Conservation (phyloP, 2,797 vertebrate genomes). For the Falco rusticolus region DNA sequence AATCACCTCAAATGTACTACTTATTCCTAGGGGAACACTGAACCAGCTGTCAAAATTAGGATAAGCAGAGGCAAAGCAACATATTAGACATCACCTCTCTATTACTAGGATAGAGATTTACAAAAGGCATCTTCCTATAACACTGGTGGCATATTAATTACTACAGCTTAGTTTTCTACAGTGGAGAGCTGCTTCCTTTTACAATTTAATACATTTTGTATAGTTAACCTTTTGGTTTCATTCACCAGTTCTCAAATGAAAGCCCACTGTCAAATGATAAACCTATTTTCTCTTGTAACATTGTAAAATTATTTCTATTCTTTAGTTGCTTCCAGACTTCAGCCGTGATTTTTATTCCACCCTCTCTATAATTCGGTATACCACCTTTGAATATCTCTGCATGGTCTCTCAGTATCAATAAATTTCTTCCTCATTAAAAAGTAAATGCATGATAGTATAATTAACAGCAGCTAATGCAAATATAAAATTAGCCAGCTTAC, state of each 20-base stretch:
- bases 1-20: neutral
- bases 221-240: neutral
- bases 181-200: neutral
- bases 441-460: neutral
- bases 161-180: neutral
- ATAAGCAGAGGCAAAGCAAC: neutral
- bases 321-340: neutral
- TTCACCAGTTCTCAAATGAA: neutral
- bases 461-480: neutral
- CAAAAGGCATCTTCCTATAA: neutral
- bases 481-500: neutral
- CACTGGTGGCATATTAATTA: neutral
- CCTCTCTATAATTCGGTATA: neutral
- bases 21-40: neutral
- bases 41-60: neutral
- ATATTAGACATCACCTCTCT: neutral
- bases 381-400: neutral
- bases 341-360: neutral
- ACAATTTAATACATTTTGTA: neutral
- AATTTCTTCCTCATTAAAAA: neutral
- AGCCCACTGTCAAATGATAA: neutral
- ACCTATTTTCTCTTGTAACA: neutral
- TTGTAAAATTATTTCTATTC: neutral
- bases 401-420: neutral
- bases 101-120: neutral